Evolutionary conservation across 1,140 invertebrate genomes (phyloP).

Genomic region (Ceratitis capitata): DNA sequence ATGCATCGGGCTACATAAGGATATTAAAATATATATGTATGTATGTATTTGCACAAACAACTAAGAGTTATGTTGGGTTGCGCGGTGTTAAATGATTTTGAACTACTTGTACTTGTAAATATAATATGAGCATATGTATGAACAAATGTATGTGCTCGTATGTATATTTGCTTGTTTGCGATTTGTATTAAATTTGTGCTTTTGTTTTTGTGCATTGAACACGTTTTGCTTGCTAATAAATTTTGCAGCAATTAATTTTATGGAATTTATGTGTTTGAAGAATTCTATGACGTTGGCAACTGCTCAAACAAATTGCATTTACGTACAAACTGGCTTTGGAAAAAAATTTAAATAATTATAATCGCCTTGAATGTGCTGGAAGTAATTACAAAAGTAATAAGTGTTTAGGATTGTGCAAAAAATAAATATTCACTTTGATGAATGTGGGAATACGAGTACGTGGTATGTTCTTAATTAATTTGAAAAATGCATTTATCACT

Average conservation of each 20-base stretch:
- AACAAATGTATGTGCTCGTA: neutral
- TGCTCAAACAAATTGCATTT: neutral
- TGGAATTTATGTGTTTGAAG: conserved; percentile 43
- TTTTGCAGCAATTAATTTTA: conserved; percentile 43
- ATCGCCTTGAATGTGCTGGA: neutral
- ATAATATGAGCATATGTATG: too few relatives aligned
- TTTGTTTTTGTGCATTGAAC: conserved; percentile 38
- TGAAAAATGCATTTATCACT: neutral
- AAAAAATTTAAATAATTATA: conserved; percentile 31
- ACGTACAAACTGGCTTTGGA: too few relatives aligned
- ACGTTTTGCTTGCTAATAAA: conserved; percentile 39
- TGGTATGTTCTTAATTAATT: neutral
- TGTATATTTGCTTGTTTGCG: neutral
- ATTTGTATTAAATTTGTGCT: neutral
- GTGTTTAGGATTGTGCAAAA: neutral
- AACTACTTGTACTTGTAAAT: too few relatives aligned
- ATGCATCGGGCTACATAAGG: neutral
- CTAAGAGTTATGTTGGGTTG: neutral
- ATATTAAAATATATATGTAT: neutral
- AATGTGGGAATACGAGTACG: conserved; percentile 12
- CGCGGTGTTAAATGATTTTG: neutral
- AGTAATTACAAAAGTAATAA: neutral
- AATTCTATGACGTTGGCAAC: conserved; percentile 16
- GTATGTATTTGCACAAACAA: neutral
- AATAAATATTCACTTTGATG: neutral